These are phyloP conservation scores for Coendou prehensilis DNA, from an alignment of 2,797 vertebrate species.

Conservation along the genomic window DNA sequence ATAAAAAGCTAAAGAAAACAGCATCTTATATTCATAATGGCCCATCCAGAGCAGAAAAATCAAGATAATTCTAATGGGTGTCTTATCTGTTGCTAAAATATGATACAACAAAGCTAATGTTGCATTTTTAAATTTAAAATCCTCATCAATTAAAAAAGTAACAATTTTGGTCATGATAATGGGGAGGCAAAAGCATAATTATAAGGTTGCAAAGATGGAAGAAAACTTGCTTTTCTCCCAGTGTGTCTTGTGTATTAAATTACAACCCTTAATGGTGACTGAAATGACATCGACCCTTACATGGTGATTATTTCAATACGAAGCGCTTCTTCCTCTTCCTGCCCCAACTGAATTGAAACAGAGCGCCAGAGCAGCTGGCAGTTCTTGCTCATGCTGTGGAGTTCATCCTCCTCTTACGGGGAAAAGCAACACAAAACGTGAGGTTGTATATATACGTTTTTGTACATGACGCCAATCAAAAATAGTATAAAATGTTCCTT, in stretches of 20 bases:
- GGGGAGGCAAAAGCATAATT: slow-evolving; percentile 68
- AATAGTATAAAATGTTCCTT: background rate
- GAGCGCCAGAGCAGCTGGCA: slow-evolving; percentile 56
- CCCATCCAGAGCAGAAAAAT: background rate
- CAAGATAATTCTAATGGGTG: background rate
- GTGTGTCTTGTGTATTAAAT: slow-evolving; percentile 3
- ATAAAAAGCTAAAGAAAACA: background rate
- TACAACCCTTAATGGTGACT: slow-evolving; percentile 50
- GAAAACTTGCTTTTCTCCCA: slow-evolving; percentile 58
- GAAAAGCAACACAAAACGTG: slow-evolving; percentile 12
- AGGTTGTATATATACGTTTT: background rate
- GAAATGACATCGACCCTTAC: slow-evolving; percentile 13
- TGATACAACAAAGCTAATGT: background rate
- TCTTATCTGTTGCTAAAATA: background rate
- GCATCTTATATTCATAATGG: background rate
- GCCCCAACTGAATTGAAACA: background rate
- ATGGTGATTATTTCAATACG: slow-evolving; percentile 11
- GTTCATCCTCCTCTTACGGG: background rate
- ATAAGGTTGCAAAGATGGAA: slow-evolving; percentile 3
- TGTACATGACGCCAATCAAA: background rate
- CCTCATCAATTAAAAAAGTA: slow-evolving; percentile 58
- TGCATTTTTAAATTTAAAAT: slow-evolving; percentile 65
- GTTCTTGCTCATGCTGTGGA: accelerated
- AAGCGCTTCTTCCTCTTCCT: slow-evolving; percentile 54
- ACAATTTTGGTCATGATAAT: slow-evolving; percentile 52